A percentile compares a stretch with the other conserved stretches of the same genome.
Conservation (phyloP, 2,113 vertebrate genomes). For the Sarotherodon lohbergeri region DNA sequence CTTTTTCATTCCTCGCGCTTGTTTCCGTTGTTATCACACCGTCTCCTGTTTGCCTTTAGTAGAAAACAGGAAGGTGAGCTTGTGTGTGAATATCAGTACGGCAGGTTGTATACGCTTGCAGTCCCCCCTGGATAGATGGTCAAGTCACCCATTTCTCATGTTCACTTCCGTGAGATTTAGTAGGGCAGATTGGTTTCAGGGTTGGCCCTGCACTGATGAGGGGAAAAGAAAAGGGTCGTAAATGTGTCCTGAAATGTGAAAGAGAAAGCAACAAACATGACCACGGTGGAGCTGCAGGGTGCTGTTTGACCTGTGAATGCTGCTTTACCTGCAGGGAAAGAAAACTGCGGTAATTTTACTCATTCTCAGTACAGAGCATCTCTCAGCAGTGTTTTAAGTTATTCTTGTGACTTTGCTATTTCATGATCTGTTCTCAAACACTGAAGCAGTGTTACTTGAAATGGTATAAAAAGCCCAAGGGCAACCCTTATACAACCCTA, state of each 20-base stretch:
- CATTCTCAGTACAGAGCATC: background rate
- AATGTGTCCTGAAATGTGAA: slow-evolving; percentile 8
- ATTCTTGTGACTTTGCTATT: background rate
- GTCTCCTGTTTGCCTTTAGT: background rate
- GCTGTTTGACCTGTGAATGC: background rate
- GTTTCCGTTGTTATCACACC: background rate
- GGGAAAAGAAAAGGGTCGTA: background rate
- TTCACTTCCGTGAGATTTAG: slow-evolving; percentile 15
- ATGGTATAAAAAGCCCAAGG: background rate
- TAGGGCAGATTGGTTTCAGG: slow-evolving; percentile 21
- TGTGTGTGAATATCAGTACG: slow-evolving; percentile 22
- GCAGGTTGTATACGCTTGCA: background rate
- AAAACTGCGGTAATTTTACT: background rate
- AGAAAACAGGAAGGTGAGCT: background rate
- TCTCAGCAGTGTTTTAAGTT: background rate
- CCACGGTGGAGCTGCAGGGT: background rate
- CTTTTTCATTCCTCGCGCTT: background rate
- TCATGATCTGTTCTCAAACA: background rate
- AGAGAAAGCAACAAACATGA: background rate
- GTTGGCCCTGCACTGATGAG: background rate
- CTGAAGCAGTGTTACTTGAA: background rate
- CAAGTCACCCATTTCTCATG: slow-evolving; percentile 8
- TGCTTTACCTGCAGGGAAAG: background rate
- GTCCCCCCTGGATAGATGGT: background rate
- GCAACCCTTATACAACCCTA: background rate